A percentile compares a stretch with the other conserved stretches of the same genome.
Evolutionary conservation across 1,140 invertebrate species (phyloP).

Genomic region (Lanistes nyassanus): DNA sequence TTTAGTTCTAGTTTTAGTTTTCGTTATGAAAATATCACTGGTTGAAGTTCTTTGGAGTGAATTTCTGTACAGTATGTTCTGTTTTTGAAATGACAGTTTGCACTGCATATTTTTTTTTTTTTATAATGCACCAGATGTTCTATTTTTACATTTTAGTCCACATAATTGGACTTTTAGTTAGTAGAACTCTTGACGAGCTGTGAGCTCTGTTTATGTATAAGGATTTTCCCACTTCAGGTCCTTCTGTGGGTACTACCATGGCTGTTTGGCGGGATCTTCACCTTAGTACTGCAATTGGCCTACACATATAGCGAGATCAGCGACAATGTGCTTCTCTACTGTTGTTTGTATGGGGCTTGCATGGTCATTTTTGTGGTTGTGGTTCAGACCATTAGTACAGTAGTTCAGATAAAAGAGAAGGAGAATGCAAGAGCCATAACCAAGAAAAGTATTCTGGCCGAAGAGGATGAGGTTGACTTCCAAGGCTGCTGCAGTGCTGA

Average conservation of each 20-base stretch:
- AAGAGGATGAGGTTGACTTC: conserved; percentile 64
- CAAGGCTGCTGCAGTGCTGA: conserved; percentile 60
- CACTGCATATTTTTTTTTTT: conserved; percentile 22
- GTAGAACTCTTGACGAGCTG: neutral
- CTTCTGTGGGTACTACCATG: conserved; percentile 58
- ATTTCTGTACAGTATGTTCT: no score
- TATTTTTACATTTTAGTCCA: neutral
- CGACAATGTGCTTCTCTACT: conserved; percentile 47
- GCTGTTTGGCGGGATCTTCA: conserved; percentile 59
- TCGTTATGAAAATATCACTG: no score
- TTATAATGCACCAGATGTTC: neutral
- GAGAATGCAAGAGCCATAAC: conserved; percentile 36
- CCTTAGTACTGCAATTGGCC: conserved; percentile 54
- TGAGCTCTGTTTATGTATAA: neutral
- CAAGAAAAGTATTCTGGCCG: conserved; percentile 54
- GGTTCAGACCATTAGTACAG: conserved; percentile 50
- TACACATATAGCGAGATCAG: conserved; percentile 37
- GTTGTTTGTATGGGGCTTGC: conserved; percentile 54
- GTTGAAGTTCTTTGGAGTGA: neutral
- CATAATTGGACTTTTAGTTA: neutral
- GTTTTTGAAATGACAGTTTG: neutral
- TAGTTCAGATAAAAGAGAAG: conserved; percentile 46
- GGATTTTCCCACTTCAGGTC: conserved; percentile 24
- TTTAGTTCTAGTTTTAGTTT: no score
- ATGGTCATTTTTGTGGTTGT: conserved; percentile 55